Evolutionary conservation across 2,888 invertebrate species (phyloP).

Genomic region (Argyra leucocephala): DNA sequence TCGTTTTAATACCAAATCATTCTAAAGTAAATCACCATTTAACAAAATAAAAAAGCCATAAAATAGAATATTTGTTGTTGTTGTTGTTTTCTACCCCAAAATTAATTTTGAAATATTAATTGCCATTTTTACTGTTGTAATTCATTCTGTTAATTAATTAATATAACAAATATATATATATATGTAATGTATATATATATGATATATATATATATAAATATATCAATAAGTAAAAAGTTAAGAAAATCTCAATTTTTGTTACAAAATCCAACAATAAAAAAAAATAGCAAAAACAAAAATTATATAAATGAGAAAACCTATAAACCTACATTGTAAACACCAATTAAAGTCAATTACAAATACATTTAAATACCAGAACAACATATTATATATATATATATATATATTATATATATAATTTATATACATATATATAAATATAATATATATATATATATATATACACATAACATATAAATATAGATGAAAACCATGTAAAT

Average conservation of each 20-base stretch:
- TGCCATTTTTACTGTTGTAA: not conserved
- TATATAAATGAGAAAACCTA: not conserved
- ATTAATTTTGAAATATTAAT: not conserved
- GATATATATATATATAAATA: too few species aligned
- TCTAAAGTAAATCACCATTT: too few species aligned
- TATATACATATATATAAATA: too few species aligned
- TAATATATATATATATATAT: too few species aligned
- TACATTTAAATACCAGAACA: conserved; percentile 6
- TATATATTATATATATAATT: too few species aligned
- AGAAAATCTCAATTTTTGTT: too few species aligned
- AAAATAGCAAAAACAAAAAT: not conserved
- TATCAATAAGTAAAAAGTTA: too few species aligned
- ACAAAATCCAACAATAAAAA: too few species aligned
- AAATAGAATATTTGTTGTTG: not conserved
- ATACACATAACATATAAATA: too few species aligned
- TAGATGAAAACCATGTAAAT: not conserved
- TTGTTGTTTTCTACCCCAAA: not conserved
- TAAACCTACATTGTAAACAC: conserved; percentile 4
- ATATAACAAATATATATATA: too few species aligned
- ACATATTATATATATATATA: not conserved
- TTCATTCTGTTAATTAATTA: not conserved
- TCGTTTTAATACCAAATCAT: too few species aligned
- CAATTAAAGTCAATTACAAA: conserved; percentile 1
- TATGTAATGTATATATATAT: not conserved
- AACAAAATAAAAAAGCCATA: not conserved